These are phyloP conservation scores for Phenganax marumi DNA, from an alignment of 92 coral and sea anemone genomes.

Conservation along the genomic window DNA sequence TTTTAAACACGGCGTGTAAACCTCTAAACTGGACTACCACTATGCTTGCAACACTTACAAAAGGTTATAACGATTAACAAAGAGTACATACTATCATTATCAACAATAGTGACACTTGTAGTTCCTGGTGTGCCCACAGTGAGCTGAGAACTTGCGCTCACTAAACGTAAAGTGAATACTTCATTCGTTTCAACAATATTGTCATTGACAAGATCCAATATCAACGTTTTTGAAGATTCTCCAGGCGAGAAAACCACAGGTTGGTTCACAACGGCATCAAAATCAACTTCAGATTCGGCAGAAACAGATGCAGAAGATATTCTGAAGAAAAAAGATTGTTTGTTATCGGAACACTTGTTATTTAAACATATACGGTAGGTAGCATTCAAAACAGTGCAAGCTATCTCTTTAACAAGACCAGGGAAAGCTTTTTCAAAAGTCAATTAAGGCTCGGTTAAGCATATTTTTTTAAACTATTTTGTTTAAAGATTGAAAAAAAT, in stretches of 20 bases:
- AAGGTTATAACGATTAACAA: background rate
- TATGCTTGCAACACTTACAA: too few species aligned
- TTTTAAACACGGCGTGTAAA: too few species aligned
- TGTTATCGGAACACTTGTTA: too few species aligned
- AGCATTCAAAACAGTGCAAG: too few species aligned
- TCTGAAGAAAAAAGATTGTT: background rate
- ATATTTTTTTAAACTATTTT: too few species aligned
- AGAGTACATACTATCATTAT: constrained; percentile 18
- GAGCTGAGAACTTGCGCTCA: background rate
- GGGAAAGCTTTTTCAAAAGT: too few species aligned
- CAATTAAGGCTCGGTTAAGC: too few species aligned
- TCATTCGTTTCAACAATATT: constrained; percentile 11
- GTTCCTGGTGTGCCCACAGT: constrained; percentile 21
- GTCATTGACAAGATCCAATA: background rate
- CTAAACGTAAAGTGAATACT: background rate
- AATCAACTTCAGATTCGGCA: background rate
- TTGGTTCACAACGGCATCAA: background rate
- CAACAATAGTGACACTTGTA: constrained; percentile 2
- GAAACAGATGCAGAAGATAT: background rate
- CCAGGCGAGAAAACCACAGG: background rate
- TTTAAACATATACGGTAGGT: background rate
- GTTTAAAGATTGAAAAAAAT: too few species aligned
- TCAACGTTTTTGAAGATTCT: background rate
- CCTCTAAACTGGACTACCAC: too few species aligned
- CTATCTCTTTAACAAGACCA: too few species aligned